Evolutionary conservation across 2,888 invertebrate genomes (phyloP).

Genomic region (Meteorus colon): DNA sequence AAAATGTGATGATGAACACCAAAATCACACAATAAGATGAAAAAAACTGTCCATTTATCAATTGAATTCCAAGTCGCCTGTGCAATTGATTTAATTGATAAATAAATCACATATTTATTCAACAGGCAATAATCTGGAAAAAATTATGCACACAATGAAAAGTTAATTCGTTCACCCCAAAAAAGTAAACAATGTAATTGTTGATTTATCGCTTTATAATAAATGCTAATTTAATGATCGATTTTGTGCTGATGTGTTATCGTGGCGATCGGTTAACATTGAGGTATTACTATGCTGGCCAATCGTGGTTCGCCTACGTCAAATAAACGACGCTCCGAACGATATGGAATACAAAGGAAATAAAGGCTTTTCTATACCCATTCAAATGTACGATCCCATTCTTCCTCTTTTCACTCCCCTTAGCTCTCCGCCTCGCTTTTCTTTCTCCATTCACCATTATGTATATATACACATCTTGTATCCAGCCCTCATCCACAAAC

Average conservation of each 20-base stretch:
- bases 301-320: conserved; percentile 35
- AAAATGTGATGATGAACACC: no score
- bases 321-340: conserved; percentile 34
- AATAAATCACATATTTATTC: no score
- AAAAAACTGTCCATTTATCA: no score
- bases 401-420: neutral
- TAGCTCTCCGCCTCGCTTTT: neutral
- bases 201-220: conserved; percentile 34
- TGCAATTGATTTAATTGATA: no score
- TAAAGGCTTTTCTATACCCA: conserved; percentile 34
- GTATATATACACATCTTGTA: neutral
- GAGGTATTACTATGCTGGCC: conserved; percentile 28
- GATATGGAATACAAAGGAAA: conserved; percentile 35
- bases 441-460: conserved; percentile 17
- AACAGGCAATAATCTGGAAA: no score
- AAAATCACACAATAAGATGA: no score
- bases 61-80: no score
- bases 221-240: conserved; percentile 28
- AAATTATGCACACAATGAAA: no score
- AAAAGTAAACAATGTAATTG: neutral
- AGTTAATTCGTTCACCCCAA: no score
- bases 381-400: conserved; percentile 27
- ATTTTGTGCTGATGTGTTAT: conserved; percentile 18
- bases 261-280: neutral
- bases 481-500: conserved; percentile 25